A percentile compares a stretch with the other conserved stretches of the same genome.
phyloP scores from a whole-genome alignment of 2,888 invertebrate species.

The Nebria brevicollis region DNA sequence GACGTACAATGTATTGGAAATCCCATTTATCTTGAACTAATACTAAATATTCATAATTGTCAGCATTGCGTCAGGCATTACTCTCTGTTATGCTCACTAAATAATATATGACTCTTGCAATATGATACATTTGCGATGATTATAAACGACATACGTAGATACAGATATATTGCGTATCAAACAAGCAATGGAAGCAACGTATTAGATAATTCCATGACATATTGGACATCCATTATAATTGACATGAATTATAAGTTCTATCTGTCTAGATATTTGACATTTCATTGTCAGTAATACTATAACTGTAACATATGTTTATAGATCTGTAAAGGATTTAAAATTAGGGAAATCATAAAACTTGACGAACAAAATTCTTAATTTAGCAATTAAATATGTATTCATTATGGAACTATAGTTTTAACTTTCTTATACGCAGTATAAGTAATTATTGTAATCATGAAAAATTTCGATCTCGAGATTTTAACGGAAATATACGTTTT shows the following conservation, averaged over 20 bases:
- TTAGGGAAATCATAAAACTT: no score
- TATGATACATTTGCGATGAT: neutral
- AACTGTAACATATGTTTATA: neutral
- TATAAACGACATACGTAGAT: neutral
- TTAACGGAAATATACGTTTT: no score
- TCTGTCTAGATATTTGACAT: neutral
- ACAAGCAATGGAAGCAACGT: neutral
- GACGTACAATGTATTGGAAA: neutral
- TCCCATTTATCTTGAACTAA: neutral
- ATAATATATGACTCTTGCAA: neutral
- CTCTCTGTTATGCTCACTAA: neutral
- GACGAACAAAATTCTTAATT: no score
- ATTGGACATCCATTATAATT: neutral
- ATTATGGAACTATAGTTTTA: no score
- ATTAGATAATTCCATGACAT: neutral
- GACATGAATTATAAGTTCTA: neutral
- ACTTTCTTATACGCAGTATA: no score
- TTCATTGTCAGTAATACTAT: neutral
- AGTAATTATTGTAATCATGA: no score
- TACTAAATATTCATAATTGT: conserved; percentile 6
- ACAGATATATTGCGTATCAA: neutral
- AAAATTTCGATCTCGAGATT: no score
- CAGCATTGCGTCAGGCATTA: conserved; percentile 6
- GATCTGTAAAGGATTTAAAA: no score
- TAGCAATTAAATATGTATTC: no score